phyloP scores from a whole-genome alignment of 2,113 vertebrate species.

The Gila orcuttii region DNA sequence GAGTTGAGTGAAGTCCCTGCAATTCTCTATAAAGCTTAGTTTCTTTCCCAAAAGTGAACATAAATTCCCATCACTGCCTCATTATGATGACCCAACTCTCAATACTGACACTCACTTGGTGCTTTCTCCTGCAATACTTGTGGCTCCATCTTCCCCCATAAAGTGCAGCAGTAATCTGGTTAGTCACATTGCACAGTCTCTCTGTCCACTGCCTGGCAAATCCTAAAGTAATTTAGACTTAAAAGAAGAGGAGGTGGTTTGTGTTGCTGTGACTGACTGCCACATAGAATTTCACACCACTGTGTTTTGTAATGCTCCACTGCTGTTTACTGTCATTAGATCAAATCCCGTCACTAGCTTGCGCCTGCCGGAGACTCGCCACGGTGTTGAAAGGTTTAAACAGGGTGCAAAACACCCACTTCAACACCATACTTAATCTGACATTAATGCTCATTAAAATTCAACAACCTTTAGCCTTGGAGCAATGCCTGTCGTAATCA shows the following conservation, averaged over 20 bases:
- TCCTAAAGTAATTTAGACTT: conserved; percentile 69
- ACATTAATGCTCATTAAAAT: conserved; percentile 62
- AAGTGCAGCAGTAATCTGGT: conserved; percentile 67
- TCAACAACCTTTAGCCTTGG: conserved; percentile 43
- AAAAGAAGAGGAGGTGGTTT: conserved; percentile 60
- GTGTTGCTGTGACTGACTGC: conserved; percentile 62
- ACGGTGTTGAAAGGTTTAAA: conserved; percentile 36
- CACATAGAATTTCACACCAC: conserved; percentile 69
- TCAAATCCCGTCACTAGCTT: conserved; percentile 51
- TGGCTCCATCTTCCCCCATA: conserved; percentile 31
- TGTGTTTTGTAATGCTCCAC: conserved; percentile 40
- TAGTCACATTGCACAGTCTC: conserved; percentile 71
- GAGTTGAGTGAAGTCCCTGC: neutral
- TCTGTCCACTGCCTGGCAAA: conserved; percentile 66
- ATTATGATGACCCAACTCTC: conserved; percentile 38
- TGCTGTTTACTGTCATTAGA: conserved; percentile 62
- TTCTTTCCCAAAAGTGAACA: conserved; percentile 10
- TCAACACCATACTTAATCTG: conserved; percentile 56
- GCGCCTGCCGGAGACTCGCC: neutral
- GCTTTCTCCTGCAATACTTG: neutral
- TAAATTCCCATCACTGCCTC: neutral
- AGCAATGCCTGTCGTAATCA: conserved; percentile 26
- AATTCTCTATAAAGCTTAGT: neutral
- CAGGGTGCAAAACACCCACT: conserved; percentile 33
- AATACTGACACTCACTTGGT: conserved; percentile 6